A percentile compares a stretch with the other conserved stretches of the same genome.
Evolutionary conservation across 2,113 vertebrate species (phyloP).

Genomic region (Ameiurus melas): DNA sequence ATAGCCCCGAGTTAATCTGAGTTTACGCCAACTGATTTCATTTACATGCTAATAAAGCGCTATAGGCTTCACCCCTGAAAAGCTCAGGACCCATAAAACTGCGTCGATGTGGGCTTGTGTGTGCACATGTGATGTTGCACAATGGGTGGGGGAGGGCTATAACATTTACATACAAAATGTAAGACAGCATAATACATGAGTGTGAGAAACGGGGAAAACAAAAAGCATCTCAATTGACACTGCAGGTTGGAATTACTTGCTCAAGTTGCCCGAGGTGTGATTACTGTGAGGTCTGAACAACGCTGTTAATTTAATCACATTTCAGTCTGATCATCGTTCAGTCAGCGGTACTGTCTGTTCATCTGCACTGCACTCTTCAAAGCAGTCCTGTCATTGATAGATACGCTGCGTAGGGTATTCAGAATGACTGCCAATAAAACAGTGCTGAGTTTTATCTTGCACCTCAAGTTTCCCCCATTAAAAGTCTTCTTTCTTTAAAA

Average conservation of each 20-base stretch:
- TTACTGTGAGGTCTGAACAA: neutral
- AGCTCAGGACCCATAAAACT: constrained; percentile 26
- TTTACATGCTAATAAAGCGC: constrained; percentile 46
- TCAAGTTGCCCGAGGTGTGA: neutral
- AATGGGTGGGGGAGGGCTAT: neutral
- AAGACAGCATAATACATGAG: neutral
- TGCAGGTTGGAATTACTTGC: too few relatives aligned
- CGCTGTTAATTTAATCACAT: constrained; percentile 7
- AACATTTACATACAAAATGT: constrained; percentile 15
- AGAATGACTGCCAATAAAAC: neutral
- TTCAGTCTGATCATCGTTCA: neutral
- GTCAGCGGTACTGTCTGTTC: neutral
- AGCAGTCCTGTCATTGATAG: neutral
- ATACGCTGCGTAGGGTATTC: neutral
- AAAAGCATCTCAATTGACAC: neutral
- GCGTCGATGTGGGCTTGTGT: neutral
- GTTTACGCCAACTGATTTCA: constrained; percentile 39
- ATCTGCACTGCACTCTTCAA: neutral
- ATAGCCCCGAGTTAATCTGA: constrained; percentile 28
- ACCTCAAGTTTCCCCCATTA: neutral
- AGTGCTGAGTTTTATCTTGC: neutral
- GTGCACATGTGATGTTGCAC: neutral
- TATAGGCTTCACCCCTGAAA: constrained; percentile 18
- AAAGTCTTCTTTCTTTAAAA: constrained; percentile 4
- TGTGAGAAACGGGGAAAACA: neutral